Conservation (phyloP, 2,888 invertebrate genomes). For the Leptopilina myrica region DNA sequence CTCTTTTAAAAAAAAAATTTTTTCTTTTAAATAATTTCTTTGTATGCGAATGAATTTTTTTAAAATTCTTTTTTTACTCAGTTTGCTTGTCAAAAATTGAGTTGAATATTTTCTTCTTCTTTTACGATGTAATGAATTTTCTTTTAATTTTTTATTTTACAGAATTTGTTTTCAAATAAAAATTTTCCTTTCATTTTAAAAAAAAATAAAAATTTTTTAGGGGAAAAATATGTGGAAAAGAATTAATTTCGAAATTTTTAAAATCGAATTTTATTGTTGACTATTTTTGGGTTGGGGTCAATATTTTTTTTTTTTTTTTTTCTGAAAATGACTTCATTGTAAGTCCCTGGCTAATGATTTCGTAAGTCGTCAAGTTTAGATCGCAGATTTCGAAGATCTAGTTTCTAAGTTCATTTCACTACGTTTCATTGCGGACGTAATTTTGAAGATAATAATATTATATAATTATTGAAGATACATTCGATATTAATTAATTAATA, state of each 20-base stretch:
- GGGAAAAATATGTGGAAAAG: too few species aligned
- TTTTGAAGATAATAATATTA: constrained; percentile 7
- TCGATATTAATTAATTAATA: background rate
- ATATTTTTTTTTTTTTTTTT: too few species aligned
- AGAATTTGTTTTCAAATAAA: background rate
- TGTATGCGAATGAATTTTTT: too few species aligned
- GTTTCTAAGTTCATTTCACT: constrained; percentile 23
- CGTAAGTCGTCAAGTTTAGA: constrained; percentile 25
- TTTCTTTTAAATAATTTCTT: background rate
- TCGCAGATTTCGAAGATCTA: constrained; percentile 29
- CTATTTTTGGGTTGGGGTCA: background rate
- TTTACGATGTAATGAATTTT: too few species aligned
- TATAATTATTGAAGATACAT: constrained; percentile 19
- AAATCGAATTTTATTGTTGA: constrained; percentile 2
- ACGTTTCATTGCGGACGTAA: constrained; percentile 14
- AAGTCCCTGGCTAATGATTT: constrained; percentile 27
- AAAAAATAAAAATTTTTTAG: too few species aligned
- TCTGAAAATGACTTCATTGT: background rate
- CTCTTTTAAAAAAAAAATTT: background rate
- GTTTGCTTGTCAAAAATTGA: too few species aligned
- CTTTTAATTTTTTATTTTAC: background rate
- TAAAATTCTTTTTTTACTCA: too few species aligned
- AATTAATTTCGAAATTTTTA: constrained; percentile 8
- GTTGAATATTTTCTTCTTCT: too few species aligned
- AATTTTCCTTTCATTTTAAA: too few species aligned